These are phyloP conservation scores for Nematopogon swammerdamellus DNA, from an alignment of 2,888 invertebrate species.

Conservation along the genomic window DNA sequence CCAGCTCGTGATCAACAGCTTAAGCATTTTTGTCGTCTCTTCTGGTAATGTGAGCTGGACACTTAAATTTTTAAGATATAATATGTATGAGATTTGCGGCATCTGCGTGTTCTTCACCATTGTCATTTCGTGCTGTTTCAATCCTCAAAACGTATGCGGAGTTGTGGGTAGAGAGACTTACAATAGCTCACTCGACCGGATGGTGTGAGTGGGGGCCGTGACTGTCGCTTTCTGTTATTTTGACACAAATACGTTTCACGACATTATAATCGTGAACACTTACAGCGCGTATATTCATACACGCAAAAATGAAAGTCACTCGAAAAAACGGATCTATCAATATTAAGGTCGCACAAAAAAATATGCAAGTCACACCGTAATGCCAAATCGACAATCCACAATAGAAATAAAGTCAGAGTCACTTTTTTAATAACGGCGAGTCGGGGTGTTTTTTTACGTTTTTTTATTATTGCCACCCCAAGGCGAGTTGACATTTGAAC, in stretches of 20 bases:
- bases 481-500: slow-evolving; percentile 56
- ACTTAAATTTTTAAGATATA: no score
- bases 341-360: slow-evolving; percentile 52
- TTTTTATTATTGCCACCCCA: slow-evolving; percentile 53
- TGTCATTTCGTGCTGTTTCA: no score
- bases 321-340: slow-evolving; percentile 53
- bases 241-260: slow-evolving; percentile 35
- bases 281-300: slow-evolving; percentile 14
- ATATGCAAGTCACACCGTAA: slow-evolving; percentile 58
- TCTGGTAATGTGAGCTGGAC: no score
- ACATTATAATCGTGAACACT: slow-evolving; percentile 5
- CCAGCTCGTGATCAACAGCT: no score
- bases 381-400: slow-evolving; percentile 54
- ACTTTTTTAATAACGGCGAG: slow-evolving; percentile 56
- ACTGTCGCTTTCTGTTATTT: slow-evolving; percentile 41
- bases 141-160: no score
- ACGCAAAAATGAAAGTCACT: slow-evolving; percentile 38
- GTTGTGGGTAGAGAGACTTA: no score
- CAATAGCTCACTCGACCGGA: slow-evolving; percentile 12
- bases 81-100: no score
- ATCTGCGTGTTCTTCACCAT: no score
- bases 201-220: slow-evolving; percentile 34
- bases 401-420: slow-evolving; percentile 57
- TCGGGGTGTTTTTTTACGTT: slow-evolving; percentile 47
- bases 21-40: no score